phyloP scores from a whole-genome alignment of 2,888 invertebrate species.

The Coleophora deauratella region DNA sequence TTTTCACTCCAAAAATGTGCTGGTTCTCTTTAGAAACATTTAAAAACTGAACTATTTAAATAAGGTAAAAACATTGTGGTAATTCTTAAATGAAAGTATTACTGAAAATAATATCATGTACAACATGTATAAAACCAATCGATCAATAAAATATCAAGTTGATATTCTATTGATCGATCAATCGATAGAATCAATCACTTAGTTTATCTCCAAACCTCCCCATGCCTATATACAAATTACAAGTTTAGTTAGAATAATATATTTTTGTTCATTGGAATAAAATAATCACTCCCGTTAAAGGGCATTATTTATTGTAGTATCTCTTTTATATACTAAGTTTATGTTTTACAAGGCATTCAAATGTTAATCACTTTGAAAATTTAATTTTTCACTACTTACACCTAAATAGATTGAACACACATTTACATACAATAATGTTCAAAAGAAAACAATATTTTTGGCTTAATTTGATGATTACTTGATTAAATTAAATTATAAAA shows the following conservation, averaged over 20 bases:
- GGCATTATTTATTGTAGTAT: slow-evolving; percentile 34
- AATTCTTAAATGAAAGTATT: no score
- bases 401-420: slow-evolving; percentile 62
- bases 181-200: no score
- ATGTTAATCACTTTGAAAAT: slow-evolving; percentile 31
- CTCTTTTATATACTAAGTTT: slow-evolving; percentile 36
- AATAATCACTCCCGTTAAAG: slow-evolving; percentile 45
- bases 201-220: no score
- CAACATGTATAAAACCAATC: no score
- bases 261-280: slow-evolving; percentile 64
- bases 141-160: no score
- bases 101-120: no score
- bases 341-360: slow-evolving; percentile 48
- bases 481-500: slow-evolving; percentile 17
- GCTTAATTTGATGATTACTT: slow-evolving; percentile 39
- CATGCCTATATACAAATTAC: slow-evolving; percentile 34
- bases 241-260: slow-evolving; percentile 23
- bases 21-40: no score
- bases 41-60: no score
- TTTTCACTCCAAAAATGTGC: no score
- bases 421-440: slow-evolving; percentile 43
- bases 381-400: slow-evolving; percentile 55
- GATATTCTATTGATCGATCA: no score
- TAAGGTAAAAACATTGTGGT: no score
- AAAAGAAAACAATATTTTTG: slow-evolving; percentile 54